Percentiles rank a stretch among this genome's conserved stretches.
Evolutionary conservation across 2,797 vertebrate species (phyloP).

Genomic region (Petrocephalus sullivani): DNA sequence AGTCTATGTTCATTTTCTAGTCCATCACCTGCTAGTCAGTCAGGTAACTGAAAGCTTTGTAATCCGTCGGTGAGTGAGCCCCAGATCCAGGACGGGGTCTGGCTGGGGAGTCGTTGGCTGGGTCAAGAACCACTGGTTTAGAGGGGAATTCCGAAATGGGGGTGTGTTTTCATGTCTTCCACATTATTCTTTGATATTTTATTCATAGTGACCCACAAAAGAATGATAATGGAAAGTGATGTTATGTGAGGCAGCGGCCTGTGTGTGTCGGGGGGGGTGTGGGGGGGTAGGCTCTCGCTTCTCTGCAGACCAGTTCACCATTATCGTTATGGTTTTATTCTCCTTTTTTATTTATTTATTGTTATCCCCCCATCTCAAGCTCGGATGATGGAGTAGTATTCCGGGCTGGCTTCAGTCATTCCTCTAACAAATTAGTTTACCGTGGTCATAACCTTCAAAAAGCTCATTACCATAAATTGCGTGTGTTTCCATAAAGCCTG

Average conservation of each 20-base stretch:
- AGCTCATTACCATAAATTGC: conserved; percentile 71
- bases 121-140: conserved; percentile 9
- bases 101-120: background rate
- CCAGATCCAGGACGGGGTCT: background rate
- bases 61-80: background rate
- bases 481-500: conserved; percentile 67
- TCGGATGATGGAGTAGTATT: conserved; percentile 51
- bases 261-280: conserved; percentile 19
- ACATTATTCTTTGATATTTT: conserved; percentile 36
- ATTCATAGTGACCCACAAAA: conserved; percentile 37
- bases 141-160: conserved; percentile 22
- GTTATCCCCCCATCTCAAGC: conserved; percentile 23
- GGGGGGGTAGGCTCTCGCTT: background rate
- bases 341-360: background rate
- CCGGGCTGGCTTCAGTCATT: conserved; percentile 44
- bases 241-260: conserved; percentile 56
- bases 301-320: conserved; percentile 46
- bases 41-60: background rate
- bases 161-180: conserved; percentile 29
- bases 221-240: conserved; percentile 46
- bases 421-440: conserved; percentile 67
- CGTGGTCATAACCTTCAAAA: conserved; percentile 67
- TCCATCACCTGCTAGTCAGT: background rate
- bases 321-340: conserved; percentile 52
- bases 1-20: background rate